A percentile compares a stretch with the other conserved stretches of the same genome.
phyloP scores from a whole-genome alignment of 2,888 invertebrate species.

The Rhagophthalmus giganteus region DNA sequence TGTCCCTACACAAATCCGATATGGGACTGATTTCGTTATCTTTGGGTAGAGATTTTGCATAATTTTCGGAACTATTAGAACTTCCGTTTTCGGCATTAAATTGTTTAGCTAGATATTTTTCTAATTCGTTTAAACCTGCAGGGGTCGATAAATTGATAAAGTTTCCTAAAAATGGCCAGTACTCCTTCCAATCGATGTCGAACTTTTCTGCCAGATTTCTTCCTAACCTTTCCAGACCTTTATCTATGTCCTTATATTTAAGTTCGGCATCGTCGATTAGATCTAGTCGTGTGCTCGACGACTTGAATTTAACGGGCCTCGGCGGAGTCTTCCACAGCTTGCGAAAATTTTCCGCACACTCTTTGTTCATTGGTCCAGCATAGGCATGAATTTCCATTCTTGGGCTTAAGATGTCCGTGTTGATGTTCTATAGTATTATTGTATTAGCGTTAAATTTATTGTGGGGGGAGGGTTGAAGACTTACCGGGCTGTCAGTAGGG shows the following conservation, averaged over 20 bases:
- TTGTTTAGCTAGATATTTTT: conserved; percentile 66
- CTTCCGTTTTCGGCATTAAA: conserved; percentile 28
- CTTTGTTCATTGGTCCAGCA: conserved; percentile 88
- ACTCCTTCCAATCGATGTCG: conserved; percentile 84
- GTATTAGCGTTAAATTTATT: no score
- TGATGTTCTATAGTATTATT: conserved; percentile 70
- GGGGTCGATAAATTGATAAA: conserved; percentile 76
- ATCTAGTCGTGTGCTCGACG: conserved; percentile 29
- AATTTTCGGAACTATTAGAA: conserved; percentile 9
- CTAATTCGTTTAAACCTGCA: conserved; percentile 75
- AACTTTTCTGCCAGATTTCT: conserved; percentile 72
- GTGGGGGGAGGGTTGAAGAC: no score
- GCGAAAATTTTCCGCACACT: conserved; percentile 70
- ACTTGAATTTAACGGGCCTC: conserved; percentile 49
- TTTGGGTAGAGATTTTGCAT: conserved; percentile 1
- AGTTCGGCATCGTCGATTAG: conserved; percentile 28
- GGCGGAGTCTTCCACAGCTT: conserved; percentile 86
- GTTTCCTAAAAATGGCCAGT: conserved; percentile 87
- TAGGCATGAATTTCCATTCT: conserved; percentile 79
- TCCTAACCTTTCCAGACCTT: conserved; percentile 86
- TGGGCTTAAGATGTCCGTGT: conserved; percentile 68
- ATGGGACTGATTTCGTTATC: conserved; percentile 57
- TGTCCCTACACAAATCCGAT: conserved; percentile 62
- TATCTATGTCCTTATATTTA: conserved; percentile 68
- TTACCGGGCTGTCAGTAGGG: conserved; percentile 68